A percentile compares a stretch with the other conserved stretches of the same genome.
These are phyloP conservation scores for Sialis lutaria DNA, from an alignment of 2,888 invertebrate genomes.

Conservation along the genomic window DNA sequence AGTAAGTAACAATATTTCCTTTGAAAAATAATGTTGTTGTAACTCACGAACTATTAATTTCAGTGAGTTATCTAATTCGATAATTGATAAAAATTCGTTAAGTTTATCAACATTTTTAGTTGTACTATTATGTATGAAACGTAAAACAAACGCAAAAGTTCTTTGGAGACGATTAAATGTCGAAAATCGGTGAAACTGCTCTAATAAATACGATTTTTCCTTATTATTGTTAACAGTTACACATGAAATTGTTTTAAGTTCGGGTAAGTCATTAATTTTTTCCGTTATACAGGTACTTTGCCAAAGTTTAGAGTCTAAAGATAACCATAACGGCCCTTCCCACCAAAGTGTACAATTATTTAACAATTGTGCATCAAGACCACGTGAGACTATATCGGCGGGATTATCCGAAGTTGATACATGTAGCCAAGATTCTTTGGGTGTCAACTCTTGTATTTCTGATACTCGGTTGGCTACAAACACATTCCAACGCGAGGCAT, in stretches of 20 bases:
- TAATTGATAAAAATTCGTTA: neutral
- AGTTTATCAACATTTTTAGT: neutral
- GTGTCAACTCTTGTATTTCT: neutral
- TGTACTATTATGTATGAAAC: neutral
- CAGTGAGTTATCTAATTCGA: neutral
- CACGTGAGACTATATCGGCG: neutral
- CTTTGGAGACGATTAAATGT: neutral
- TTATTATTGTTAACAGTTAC: neutral
- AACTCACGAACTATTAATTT: neutral
- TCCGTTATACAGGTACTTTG: neutral
- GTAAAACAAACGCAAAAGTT: neutral
- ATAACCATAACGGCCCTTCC: neutral
- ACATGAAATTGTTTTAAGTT: neutral
- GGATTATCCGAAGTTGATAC: neutral
- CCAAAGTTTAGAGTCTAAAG: neutral
- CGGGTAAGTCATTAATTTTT: neutral
- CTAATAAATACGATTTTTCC: neutral
- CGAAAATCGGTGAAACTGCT: neutral
- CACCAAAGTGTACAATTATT: neutral
- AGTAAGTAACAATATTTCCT: neutral
- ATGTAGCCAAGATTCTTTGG: neutral
- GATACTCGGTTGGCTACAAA: neutral
- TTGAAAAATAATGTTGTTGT: neutral
- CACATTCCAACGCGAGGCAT: neutral
- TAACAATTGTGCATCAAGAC: neutral